These are phyloP conservation scores for Leptarthrus brevirostris DNA, from an alignment of 2,888 invertebrate genomes.

Conservation along the genomic window DNA sequence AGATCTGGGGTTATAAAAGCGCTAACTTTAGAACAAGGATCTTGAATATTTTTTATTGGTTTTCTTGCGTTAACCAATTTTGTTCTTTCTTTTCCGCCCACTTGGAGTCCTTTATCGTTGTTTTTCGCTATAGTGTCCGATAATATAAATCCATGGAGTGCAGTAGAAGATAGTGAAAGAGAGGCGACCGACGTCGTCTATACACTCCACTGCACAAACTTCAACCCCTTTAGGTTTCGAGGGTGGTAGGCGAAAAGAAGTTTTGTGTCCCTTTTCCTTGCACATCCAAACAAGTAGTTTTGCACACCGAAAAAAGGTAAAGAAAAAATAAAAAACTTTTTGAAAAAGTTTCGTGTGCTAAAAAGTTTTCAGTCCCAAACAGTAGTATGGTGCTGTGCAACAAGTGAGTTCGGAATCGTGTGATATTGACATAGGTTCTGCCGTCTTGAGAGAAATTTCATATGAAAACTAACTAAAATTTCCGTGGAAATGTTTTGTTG, in stretches of 20 bases:
- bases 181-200: conserved; percentile 47
- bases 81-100: conserved; percentile 53
- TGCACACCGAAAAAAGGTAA: conserved; percentile 57
- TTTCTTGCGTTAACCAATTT: conserved; percentile 49
- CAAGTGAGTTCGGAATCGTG: conserved; percentile 68
- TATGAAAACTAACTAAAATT: conserved; percentile 24
- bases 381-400: conserved; percentile 65
- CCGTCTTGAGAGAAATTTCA: conserved; percentile 10
- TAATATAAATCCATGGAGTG: conserved; percentile 45
- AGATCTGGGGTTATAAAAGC: background rate
- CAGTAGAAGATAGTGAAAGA: conserved; percentile 45
- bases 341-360: conserved; percentile 68
- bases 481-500: background rate
- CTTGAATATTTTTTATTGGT: background rate
- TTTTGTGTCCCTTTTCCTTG: conserved; percentile 57
- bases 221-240: conserved; percentile 24
- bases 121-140: conserved; percentile 44
- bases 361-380: conserved; percentile 60
- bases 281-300: conserved; percentile 60
- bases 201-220: conserved; percentile 43
- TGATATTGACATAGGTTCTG: conserved; percentile 56
- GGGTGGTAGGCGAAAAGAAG: conserved; percentile 56
- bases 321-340: conserved; percentile 58
- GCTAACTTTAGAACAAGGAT: conserved; percentile 4
- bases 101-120: conserved; percentile 50